Base-by-base conservation (phyloP, 2,888 invertebrate species). In the Bedellia somnulentella region DNA sequence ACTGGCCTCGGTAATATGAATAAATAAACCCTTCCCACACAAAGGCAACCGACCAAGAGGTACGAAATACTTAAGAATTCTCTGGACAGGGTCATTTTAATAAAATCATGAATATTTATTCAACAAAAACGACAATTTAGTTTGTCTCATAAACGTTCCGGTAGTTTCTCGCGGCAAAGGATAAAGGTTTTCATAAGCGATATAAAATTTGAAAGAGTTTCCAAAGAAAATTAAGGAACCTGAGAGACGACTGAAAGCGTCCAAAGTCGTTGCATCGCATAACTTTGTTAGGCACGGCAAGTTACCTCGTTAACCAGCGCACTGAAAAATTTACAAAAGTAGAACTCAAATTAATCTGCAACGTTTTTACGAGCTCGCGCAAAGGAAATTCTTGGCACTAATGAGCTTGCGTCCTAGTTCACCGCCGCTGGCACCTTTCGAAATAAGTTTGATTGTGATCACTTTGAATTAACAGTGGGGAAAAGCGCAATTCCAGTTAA, bases 301-400 rank as follows among this genome's bases (percentile, higher is more conserved):
- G 57, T 63, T 67, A 60, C 56, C 59, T 70, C 61, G 60, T 68
- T 73, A 71, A 61, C 60, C n/a, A 42, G 46, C 34, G 52, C 49
- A 43, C 44, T 43, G 46, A 50, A 59, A 61, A 61, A 61, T 58
- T 60, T 54, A 54, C 52, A 46, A 43, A 52, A 53, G 49, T 54
- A 49, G 50, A 52, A 58, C 50, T 57, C 42, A 51, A 61, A 66
- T 60, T 62, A 60, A 64, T 60, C 53, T 54, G 49, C 38, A 35
- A 46, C 42, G 41, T 18, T 44, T 51, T 52, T 52, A 56, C 13
- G 14, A 10, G 13, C 24, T 49, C 47, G 43, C 43, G 47, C 44
- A 54, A 59, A 53, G 49, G 42, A 47, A 52, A 49, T 52, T 55
- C 49, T 41, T 44, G 35, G 42, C 46, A 44, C 57, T 70, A 68